Evolutionary conservation across 2,797 vertebrate genomes (phyloP), one percentile per base, ranked within the genome.

Genomic region (Kryptolebias ocellatus): DNA sequence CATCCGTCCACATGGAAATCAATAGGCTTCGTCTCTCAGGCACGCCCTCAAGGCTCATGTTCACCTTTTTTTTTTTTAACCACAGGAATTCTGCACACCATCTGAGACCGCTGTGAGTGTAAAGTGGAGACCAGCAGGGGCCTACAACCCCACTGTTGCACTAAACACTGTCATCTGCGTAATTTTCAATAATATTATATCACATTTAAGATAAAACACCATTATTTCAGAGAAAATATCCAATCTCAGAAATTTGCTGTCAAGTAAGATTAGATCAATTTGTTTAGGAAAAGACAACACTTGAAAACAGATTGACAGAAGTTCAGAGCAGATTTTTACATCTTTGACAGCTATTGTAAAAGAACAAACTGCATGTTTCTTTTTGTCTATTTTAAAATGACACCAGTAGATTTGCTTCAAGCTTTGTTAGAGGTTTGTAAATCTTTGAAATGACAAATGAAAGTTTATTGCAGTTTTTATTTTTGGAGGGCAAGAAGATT

Each of bases 1-100:
- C 88, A 90, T 92, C 83, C 79, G 81, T 89, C 85, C 37, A 27
- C 83, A 84, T 85, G 74, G 70, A 89, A 91, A 91, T 93, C 89
- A 87, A 90, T 90, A 78, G 55, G 58, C 53, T 83, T 58, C 87
- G 83, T 90, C 80, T 78, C 45, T 70, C 51, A 63, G 83, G 80
- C 81, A 83, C 81, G 49, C 83, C 84, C 65, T 69, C 65, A 52
- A 53, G 45, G 39, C 76, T 76, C 60, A 37, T 9, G 37, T 62
- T 78, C 56, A 53, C 58, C 61, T 52, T 71, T 34, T 53, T 50
- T 49, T 27, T 52, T 27, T 51, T 46, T 24, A n/a, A 64, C 67
- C 67, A 52, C 46, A 66, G 72, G 67, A 80, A 70, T 64, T 42
- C 64, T 74, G 55, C 75, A 60, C 64, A 66, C 18, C 27, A 4